These are phyloP conservation scores for Lepidurus packardi DNA, from an alignment of 1,140 invertebrate species.

Conservation along the genomic window DNA sequence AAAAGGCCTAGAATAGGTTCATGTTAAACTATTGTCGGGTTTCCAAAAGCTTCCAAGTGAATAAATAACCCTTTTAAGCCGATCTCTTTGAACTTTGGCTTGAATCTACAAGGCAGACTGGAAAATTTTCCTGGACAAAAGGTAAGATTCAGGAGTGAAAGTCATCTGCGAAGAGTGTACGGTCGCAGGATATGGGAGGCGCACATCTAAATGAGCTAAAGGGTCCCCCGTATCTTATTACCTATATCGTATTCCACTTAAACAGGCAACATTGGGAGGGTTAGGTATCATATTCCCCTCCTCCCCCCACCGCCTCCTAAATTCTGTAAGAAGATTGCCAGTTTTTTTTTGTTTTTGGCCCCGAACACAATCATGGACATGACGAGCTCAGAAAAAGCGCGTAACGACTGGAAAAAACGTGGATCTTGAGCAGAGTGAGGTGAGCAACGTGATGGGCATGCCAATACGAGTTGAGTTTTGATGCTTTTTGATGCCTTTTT, in stretches of 20 bases:
- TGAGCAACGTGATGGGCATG: neutral
- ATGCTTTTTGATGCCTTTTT: neutral
- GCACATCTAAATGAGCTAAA: constrained; percentile 16
- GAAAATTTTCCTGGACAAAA: neutral
- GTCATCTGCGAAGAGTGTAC: neutral
- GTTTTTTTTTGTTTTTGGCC: neutral
- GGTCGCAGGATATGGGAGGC: constrained; percentile 12
- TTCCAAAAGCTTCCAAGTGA: too few relatives aligned
- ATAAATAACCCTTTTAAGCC: too few relatives aligned
- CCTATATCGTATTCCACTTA: constrained; percentile 9
- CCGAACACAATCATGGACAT: too few relatives aligned
- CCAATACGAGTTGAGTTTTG: neutral
- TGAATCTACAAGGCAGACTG: neutral
- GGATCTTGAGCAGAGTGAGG: too few relatives aligned
- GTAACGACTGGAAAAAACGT: too few relatives aligned
- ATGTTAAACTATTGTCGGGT: too few relatives aligned
- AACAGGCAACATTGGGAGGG: constrained; percentile 10
- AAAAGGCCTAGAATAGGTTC: too few relatives aligned
- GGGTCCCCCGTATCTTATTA: neutral
- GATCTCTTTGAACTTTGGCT: too few relatives aligned
- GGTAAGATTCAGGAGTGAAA: neutral
- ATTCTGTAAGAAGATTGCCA: neutral
- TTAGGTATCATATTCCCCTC: constrained; percentile 3
- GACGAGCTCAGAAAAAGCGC: too few relatives aligned
- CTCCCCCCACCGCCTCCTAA: neutral